Percentiles rank a stretch among this genome's conserved stretches.
These are phyloP conservation scores for Thaumetopoea pityocampa DNA, from an alignment of 1,140 invertebrate genomes.

Conservation along the genomic window DNA sequence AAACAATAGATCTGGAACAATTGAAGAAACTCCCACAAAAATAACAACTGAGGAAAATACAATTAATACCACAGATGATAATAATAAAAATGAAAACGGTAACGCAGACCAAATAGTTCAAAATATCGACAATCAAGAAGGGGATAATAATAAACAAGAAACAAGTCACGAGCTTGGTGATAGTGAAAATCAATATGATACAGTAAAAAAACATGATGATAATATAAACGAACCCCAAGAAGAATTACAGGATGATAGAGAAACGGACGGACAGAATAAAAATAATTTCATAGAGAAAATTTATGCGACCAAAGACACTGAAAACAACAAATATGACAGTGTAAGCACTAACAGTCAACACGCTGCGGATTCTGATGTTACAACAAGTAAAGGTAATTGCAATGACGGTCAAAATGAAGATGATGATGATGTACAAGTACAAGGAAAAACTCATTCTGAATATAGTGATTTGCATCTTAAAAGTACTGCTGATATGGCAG, in stretches of 20 bases:
- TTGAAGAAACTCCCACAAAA: no score
- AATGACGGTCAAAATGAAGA: slow-evolving; percentile 53
- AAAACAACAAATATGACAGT: slow-evolving; percentile 29
- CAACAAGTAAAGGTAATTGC: slow-evolving; percentile 52
- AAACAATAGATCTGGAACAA: no score
- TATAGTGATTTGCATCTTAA: slow-evolving; percentile 58
- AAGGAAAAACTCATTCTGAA: slow-evolving; percentile 59
- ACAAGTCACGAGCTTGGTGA: slow-evolving; percentile 14
- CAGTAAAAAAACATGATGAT: slow-evolving; percentile 18
- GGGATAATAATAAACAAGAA: slow-evolving; percentile 13
- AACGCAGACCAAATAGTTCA: no score
- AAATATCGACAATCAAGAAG: slow-evolving; percentile 6
- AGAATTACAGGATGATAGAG: slow-evolving; percentile 10
- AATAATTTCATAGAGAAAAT: slow-evolving; percentile 30
- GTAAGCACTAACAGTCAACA: slow-evolving; percentile 23
- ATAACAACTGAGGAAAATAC: no score
- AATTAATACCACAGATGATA: no score
- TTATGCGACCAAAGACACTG: slow-evolving; percentile 35
- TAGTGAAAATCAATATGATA: slow-evolving; percentile 15
- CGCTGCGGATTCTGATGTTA: slow-evolving; percentile 29
- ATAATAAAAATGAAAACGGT: no score
- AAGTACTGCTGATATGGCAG: slow-evolving; percentile 48
- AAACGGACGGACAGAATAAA: slow-evolving; percentile 19
- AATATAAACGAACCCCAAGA: slow-evolving; percentile 20
- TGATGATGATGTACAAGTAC: slow-evolving; percentile 66